Percentiles rank a stretch among this genome's conserved stretches.
Evolutionary conservation across 1,140 invertebrate species (phyloP).

Genomic region (Gryllus bimaculatus): DNA sequence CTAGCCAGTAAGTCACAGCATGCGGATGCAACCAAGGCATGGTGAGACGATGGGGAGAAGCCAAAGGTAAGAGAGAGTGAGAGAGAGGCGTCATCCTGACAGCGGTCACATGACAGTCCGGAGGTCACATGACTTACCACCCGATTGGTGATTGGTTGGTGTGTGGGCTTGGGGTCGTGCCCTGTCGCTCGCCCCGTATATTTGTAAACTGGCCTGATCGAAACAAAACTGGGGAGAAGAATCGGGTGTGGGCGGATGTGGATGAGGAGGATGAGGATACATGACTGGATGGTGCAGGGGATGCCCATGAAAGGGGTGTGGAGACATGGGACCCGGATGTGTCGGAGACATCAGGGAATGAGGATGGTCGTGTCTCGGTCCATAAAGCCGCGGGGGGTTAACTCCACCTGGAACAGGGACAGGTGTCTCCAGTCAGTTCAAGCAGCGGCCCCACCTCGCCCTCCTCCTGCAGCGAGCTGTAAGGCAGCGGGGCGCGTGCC

Average conservation of each 20-base stretch:
- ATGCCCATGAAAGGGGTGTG: constrained; percentile 37
- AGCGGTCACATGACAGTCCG: constrained; percentile 37
- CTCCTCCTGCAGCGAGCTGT: neutral
- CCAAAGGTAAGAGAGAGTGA: constrained; percentile 17
- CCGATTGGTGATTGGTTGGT: constrained; percentile 37
- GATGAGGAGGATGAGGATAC: constrained; percentile 40
- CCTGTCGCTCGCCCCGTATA: constrained; percentile 40
- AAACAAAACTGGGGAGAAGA: constrained; percentile 46
- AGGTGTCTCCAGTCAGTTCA: constrained; percentile 16
- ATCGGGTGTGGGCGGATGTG: constrained; percentile 32
- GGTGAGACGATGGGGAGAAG: constrained; percentile 17
- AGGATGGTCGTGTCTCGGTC: constrained; percentile 28
- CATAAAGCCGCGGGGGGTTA: constrained; percentile 44
- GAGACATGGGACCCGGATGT: constrained; percentile 34
- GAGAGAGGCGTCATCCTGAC: constrained; percentile 8
- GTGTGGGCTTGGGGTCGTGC: constrained; percentile 35
- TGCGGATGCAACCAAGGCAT: constrained; percentile 16
- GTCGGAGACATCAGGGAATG: constrained; percentile 32
- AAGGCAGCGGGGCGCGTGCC: constrained; percentile 1
- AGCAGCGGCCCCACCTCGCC: constrained; percentile 2
- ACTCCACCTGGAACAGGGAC: constrained; percentile 48
- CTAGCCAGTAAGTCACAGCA: constrained; percentile 9
- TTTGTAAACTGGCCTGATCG: constrained; percentile 36
- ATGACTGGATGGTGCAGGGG: constrained; percentile 33
- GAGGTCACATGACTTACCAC: constrained; percentile 48